Conservation (phyloP, 2,888 invertebrate genomes). For the Nymphalis urticae region DNA sequence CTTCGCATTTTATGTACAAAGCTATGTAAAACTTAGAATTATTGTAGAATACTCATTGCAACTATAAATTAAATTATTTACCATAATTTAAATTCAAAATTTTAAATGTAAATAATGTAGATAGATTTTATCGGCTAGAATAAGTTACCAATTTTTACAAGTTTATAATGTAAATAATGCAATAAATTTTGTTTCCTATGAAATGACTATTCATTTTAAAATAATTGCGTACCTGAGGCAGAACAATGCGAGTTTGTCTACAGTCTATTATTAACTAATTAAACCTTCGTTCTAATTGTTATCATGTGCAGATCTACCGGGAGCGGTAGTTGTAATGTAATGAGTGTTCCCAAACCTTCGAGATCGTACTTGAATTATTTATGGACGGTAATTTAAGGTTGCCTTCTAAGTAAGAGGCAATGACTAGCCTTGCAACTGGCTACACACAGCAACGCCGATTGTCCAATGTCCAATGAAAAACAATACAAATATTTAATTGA, state of each 20-base stretch:
- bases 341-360: slow-evolving; percentile 57
- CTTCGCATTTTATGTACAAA: slow-evolving; percentile 30
- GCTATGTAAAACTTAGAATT: neutral
- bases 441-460: slow-evolving; percentile 50
- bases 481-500: neutral
- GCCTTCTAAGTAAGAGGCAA: slow-evolving; percentile 68
- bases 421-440: slow-evolving; percentile 60
- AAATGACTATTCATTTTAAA: slow-evolving; percentile 26
- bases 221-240: neutral
- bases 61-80: slow-evolving; percentile 38
- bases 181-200: slow-evolving; percentile 48
- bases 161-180: slow-evolving; percentile 57
- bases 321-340: slow-evolving; percentile 26
- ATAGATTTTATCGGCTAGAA: slow-evolving; percentile 51
- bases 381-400: slow-evolving; percentile 62
- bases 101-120: slow-evolving; percentile 69
- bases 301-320: slow-evolving; percentile 22
- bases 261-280: slow-evolving; percentile 20
- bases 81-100: slow-evolving; percentile 18
- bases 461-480: neutral
- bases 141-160: slow-evolving; percentile 49
- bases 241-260: slow-evolving; percentile 1
- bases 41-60: slow-evolving; percentile 50
- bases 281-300: slow-evolving; percentile 28
- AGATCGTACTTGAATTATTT: slow-evolving; percentile 63